Base-by-base conservation (phyloP, 2,888 invertebrate species). In the Pharmacophagus antenor region DNA sequence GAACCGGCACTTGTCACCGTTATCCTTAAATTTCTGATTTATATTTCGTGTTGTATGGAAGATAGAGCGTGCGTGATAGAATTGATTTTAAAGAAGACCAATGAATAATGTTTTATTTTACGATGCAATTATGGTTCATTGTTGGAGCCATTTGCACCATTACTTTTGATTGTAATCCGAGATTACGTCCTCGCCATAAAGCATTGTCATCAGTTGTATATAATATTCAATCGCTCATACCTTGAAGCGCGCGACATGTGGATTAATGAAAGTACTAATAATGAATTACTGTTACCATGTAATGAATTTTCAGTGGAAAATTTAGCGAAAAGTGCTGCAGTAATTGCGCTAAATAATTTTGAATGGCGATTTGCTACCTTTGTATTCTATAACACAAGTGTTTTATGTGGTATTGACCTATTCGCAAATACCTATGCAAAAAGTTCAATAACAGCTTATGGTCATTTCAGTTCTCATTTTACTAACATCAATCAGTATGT, bases 331-430 rank as follows among this genome's bases (percentile, higher is more conserved):
- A 72, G 69, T 63, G 85, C 85, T 7, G 77, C 82, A 12, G 69
- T 73, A 56, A 74, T 86, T 41, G 86, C 87, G 1, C 57, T 73
- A 2, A 67, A 77, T 46, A 81, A 84, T 68, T 88, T 85, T 56
- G 70, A 80, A 54, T 80, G 79, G 77, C 74, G 75, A 4, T 80
- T 77, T 62, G 70, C 76, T 0, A 84, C 87, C 2, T 69, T 85
- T 23, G 69, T 87, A 20, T 63, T 83, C n/a, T 78, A 80, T 48
- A 86, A 84, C 67, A 70, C 83, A 0, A 73, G 76, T 1, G 25
- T 80, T 1, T 61, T 70, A 20, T 73, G 67, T 51, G 79, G 80
- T 7, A 67, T 81, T 0, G 76, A 81, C 54, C 56, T 69, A 15
- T 86, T 88, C 66, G 56, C 84, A 21, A 67, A 66, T 23, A 61